These are phyloP conservation scores for Caenorhabditis parvicauda DNA, from an alignment of 2,888 invertebrate genomes.

Conservation along the genomic window DNA sequence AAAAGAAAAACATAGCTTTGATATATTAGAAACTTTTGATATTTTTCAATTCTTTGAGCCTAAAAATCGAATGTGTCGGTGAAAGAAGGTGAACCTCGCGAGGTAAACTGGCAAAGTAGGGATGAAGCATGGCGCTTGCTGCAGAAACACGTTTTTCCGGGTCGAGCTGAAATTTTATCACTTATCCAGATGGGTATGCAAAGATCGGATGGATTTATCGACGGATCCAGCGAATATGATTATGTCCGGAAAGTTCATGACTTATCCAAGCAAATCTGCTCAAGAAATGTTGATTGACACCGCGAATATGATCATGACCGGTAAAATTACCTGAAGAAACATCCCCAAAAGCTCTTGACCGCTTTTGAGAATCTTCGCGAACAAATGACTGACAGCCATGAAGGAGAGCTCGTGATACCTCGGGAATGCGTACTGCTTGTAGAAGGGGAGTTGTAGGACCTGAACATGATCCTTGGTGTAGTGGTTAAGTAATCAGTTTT, in stretches of 20 bases:
- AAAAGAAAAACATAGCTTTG: neutral
- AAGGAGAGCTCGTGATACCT: slow-evolving; percentile 43
- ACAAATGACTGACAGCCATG: slow-evolving; percentile 32
- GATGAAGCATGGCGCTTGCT: slow-evolving; percentile 80
- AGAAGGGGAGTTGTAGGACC: slow-evolving; percentile 43
- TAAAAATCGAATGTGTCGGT: slow-evolving; percentile 64
- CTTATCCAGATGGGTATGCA: too few relatives aligned
- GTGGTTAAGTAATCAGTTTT: too few relatives aligned
- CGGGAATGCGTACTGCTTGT: slow-evolving; percentile 39
- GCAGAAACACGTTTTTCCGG: slow-evolving; percentile 84
- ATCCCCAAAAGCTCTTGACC: slow-evolving; percentile 49
- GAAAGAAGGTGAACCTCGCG: slow-evolving; percentile 84
- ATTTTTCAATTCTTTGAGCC: slow-evolving; percentile 30
- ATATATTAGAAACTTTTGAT: neutral
- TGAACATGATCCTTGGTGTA: slow-evolving; percentile 14
- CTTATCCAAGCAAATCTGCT: too few relatives aligned
- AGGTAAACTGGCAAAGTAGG: slow-evolving; percentile 87
- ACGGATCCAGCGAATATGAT: too few relatives aligned
- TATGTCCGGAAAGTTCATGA: too few relatives aligned
- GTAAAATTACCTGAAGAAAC: slow-evolving; percentile 47
- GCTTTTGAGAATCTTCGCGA: slow-evolving; percentile 34
- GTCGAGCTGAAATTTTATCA: slow-evolving; percentile 67
- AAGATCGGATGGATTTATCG: too few relatives aligned
- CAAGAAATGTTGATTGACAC: too few relatives aligned
- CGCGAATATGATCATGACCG: too few relatives aligned